Base-by-base conservation (phyloP, 2,113 vertebrate genomes). In the Amphiprion ocellaris region DNA sequence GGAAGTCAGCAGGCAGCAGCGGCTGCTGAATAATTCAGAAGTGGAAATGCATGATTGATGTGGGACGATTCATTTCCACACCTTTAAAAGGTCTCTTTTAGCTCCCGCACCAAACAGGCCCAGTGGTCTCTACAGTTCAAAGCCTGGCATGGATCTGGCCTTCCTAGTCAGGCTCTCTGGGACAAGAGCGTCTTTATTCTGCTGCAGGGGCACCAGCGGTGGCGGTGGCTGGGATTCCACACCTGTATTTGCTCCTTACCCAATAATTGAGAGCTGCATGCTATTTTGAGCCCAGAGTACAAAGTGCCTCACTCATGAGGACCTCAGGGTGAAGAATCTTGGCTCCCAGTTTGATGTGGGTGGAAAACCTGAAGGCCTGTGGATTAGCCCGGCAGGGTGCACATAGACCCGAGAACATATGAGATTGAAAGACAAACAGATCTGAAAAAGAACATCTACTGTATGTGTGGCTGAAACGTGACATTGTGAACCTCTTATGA, bases 171-270 rank as follows among this genome's bases (percentile, higher is more conserved):
- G 61, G 50, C 71, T 86, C 66, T 83, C 15, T 44, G 79, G 88
- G 87, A 96, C 94, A 96, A 96, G 95, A 94, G 92, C 71, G 82
- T 90, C 91, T 89, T 95, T 95, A 95, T 95, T 95, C 93, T 77
- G 73, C 14, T 19, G 79, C 88, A 10, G 81, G 79, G 81, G 84
- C 67, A 81, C 76, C 79, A 65, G 88, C 50, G 70, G 75, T 68
- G 70, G 84, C 84, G 69, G 77, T 84, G 80, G 83, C 65, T 79
- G 77, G 84, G 87, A 95, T 92, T 96, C 95, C 95, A 96, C 97
- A 98, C 96, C 97, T 98, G 97, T 96, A 96, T 96, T 96, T 97
- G 95, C 95, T 96, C 95, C 95, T 95, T 97, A 95, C 93, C 90
- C 93, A 96, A 94, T 97, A 96, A 98, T 98, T 96, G 97, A 95